Evolutionary conservation across 92 coral and sea anemone genomes (phyloP), one percentile per base, ranked within the genome.

Genomic region (Siderastrea siderea): DNA sequence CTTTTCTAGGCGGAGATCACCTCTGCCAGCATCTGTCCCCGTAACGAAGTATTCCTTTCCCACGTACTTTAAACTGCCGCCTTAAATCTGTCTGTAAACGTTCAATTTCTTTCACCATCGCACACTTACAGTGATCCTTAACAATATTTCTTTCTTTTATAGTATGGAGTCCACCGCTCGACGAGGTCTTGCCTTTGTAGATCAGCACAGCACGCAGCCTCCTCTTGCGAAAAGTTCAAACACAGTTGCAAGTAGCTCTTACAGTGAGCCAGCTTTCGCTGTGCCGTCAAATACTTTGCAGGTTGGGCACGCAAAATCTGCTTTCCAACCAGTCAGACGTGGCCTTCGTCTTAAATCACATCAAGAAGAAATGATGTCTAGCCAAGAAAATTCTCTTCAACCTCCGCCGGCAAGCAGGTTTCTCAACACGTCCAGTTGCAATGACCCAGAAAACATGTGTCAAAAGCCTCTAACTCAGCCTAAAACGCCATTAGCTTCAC

Each of bases 101-200:
- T 26, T 26, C 38, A 26, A 26, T 26, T 26, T 26, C 0, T 26
- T 26, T 26, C 38, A 26, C 38, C 38, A 26, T 26, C 4, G 6
- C 38, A 64, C 16, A 16, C 38, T 64, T 64, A 11, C 38, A 2
- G 4, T 3, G 3, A 26, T 26, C 43, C 6, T 52, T 64, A 1
- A 43, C 17, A 26, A 26, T 26, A 26, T 2, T 38, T 57, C 64
- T 82, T 19, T 1, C 15, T 19, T 47, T 86, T 61, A 3, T 60
- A 92, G 95, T 58, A 51, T 47, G 61, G 89, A 70, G 54, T 84
- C 78, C 16, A 16, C 80, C 10, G 95, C 95, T 3, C 52, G 95
- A 44, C 82, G 95, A 84, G 95, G 92, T 3, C 88, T 92, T 45
- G 62, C 87, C 7, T 92, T 92, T 19, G 62, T 59, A 64, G 58